These are phyloP conservation scores for Hypomecis atomaria DNA, from an alignment of 2,888 invertebrate species.

Conservation along the genomic window DNA sequence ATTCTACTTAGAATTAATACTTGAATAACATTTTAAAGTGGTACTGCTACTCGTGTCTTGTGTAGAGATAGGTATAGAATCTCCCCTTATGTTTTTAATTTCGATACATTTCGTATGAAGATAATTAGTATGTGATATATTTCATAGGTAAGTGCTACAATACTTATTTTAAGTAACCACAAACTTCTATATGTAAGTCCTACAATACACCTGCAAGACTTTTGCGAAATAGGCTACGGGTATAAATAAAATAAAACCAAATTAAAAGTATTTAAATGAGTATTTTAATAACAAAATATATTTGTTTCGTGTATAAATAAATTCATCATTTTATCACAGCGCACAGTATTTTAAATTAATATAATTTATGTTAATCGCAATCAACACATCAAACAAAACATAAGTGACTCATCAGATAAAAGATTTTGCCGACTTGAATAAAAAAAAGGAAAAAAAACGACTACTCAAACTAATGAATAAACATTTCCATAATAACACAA, in stretches of 20 bases:
- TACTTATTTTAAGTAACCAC: too few species aligned
- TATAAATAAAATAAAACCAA: slow-evolving; percentile 16
- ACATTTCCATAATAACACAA: slow-evolving; percentile 2
- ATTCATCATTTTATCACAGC: slow-evolving; percentile 36
- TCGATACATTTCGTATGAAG: too few species aligned
- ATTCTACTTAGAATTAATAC: too few species aligned
- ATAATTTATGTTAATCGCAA: slow-evolving; percentile 13
- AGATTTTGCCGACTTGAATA: neutral
- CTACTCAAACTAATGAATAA: neutral
- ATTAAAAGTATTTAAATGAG: slow-evolving; percentile 18
- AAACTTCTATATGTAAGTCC: too few species aligned
- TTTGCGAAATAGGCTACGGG: neutral
- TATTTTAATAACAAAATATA: slow-evolving; percentile 28
- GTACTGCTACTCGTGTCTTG: neutral
- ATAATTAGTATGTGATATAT: too few species aligned
- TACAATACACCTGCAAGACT: neutral
- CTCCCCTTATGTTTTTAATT: too few species aligned
- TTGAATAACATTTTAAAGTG: too few species aligned
- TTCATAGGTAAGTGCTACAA: too few species aligned
- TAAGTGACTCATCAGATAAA: slow-evolving; percentile 6
- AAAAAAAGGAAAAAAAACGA: neutral
- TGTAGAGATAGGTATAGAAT: neutral
- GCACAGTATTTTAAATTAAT: slow-evolving; percentile 10
- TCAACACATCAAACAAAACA: slow-evolving; percentile 16
- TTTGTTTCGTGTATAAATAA: slow-evolving; percentile 17